phyloP scores from a whole-genome alignment of 1,140 invertebrate species.

The Platyura marginata region DNA sequence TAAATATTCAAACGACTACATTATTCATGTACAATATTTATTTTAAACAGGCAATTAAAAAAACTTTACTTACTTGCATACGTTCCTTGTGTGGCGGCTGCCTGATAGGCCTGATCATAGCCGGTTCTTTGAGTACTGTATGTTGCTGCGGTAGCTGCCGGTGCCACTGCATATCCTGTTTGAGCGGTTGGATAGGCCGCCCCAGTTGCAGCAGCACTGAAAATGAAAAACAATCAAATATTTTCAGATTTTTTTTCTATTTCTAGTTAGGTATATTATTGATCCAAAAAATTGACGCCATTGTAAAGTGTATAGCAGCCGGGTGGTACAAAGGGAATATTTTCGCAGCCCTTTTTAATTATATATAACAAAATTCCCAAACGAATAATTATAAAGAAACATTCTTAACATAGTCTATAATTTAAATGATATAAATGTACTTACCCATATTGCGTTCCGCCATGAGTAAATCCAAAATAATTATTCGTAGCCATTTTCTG shows the following conservation, averaged over 20 bases:
- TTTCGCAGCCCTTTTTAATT: neutral
- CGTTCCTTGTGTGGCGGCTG: constrained; percentile 47
- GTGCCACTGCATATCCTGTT: constrained; percentile 65
- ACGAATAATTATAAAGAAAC: neutral
- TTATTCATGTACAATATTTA: no score
- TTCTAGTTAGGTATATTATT: neutral
- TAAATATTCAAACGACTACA: no score
- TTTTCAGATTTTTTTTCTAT: no score
- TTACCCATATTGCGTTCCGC: constrained; percentile 77
- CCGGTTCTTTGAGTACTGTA: constrained; percentile 57
- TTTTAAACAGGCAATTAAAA: no score
- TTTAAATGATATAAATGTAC: constrained; percentile 17
- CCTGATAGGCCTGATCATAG: constrained; percentile 57
- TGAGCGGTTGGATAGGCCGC: constrained; percentile 62
- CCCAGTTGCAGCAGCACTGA: constrained; percentile 38
- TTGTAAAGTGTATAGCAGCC: constrained; percentile 18
- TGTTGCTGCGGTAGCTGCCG: constrained; percentile 53
- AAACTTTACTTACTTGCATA: constrained; percentile 29
- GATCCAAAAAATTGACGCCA: constrained; percentile 10
- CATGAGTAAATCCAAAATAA: constrained; percentile 82
- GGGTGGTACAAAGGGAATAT: constrained; percentile 5
- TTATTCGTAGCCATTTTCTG: constrained; percentile 68
- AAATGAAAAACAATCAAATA: no score
- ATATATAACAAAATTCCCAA: neutral
- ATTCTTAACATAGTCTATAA: neutral